phyloP scores from a whole-genome alignment of 2,113 vertebrate species.

The Arvicanthis niloticus region DNA sequence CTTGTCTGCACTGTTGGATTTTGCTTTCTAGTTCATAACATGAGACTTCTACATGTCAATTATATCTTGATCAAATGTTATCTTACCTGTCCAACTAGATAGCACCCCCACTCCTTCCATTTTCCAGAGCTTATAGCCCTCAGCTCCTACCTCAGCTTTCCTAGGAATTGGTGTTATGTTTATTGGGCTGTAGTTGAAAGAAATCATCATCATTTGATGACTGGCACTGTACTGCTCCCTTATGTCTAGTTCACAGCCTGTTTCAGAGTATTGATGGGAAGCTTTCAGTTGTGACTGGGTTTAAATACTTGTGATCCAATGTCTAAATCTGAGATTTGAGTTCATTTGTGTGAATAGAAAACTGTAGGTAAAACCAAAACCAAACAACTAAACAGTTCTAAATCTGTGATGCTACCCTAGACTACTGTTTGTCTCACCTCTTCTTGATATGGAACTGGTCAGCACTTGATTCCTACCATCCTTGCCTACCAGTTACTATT shows the following conservation, averaged over 20 bases:
- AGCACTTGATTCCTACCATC: not conserved
- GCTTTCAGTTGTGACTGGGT: not conserved
- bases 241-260: not conserved
- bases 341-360: not conserved
- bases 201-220: slow-evolving; percentile 22
- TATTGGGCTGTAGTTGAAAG: not conserved
- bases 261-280: not conserved
- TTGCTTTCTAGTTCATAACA: not conserved
- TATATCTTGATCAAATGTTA: not conserved
- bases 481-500: not conserved
- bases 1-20: not conserved
- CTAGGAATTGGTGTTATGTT: slow-evolving; percentile 4
- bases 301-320: slow-evolving; percentile 6
- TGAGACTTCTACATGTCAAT: not conserved
- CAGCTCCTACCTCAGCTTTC: slow-evolving; percentile 19
- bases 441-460: not conserved
- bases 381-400: not conserved
- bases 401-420: not conserved
- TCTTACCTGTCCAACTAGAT: slow-evolving; percentile 1
- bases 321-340: not conserved
- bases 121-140: not conserved
- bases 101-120: not conserved
- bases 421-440: not conserved
- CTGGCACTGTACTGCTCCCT: not conserved
- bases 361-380: not conserved